A percentile compares a stretch with the other conserved stretches of the same genome.
Conservation (phyloP, 2,797 vertebrate species). For the Sebastes taczanowskii region DNA sequence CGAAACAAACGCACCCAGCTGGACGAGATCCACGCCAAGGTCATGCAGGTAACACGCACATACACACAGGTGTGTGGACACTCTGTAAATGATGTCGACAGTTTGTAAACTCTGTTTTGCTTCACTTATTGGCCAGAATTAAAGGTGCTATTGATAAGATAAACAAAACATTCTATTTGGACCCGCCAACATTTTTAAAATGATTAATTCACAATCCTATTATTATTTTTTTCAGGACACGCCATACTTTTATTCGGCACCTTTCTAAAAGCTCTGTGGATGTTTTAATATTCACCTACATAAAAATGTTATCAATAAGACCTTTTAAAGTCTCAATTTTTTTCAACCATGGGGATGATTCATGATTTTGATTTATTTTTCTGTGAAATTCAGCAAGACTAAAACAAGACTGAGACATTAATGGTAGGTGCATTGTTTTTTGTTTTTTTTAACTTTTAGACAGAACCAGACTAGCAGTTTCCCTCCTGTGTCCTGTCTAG, state of each 20-base stretch:
- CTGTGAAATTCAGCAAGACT: not conserved
- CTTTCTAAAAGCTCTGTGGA: too few species aligned
- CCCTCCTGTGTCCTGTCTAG: not conserved
- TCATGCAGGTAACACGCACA: slow-evolving; percentile 90
- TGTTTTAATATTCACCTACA: too few species aligned
- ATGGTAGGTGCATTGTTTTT: not conserved
- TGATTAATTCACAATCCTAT: too few species aligned
- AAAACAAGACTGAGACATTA: not conserved
- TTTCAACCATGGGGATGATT: not conserved
- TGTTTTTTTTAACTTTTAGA: not conserved
- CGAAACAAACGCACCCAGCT: slow-evolving; percentile 95
- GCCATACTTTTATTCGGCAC: too few species aligned
- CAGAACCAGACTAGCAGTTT: not conserved
- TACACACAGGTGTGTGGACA: not conserved
- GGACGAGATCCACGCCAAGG: slow-evolving; percentile 96
- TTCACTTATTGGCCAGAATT: not conserved
- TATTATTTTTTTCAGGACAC: too few species aligned
- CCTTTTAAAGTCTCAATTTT: not conserved
- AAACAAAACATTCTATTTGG: too few species aligned
- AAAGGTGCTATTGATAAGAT: too few species aligned
- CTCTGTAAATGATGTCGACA: not conserved
- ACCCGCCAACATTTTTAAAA: too few species aligned
- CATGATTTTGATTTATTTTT: not conserved
- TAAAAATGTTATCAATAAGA: too few species aligned
- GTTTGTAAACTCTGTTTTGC: not conserved